phyloP scores from a whole-genome alignment of 2,113 vertebrate genomes.

The Theristicus caerulescens region DNA sequence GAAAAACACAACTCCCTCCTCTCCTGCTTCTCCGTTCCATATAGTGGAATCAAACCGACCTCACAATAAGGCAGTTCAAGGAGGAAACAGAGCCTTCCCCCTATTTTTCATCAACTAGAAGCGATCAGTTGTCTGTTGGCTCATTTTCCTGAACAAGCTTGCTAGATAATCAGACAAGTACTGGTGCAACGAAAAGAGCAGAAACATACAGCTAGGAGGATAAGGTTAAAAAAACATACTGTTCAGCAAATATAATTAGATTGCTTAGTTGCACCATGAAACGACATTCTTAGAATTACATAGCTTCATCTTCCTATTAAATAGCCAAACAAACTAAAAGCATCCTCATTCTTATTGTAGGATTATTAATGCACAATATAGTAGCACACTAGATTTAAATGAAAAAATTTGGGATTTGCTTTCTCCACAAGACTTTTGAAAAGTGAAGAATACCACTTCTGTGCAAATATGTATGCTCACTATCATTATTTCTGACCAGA shows the following conservation, averaged over 20 bases:
- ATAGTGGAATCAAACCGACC: background rate
- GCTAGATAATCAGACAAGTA: background rate
- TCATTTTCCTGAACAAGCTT: background rate
- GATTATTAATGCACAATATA: background rate
- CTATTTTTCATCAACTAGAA: background rate
- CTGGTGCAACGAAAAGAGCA: background rate
- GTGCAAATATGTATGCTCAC: background rate
- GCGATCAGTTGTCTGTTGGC: background rate
- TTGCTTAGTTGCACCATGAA: background rate
- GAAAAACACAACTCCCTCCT: background rate
- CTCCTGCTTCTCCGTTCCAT: rapidly evolving
- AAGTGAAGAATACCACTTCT: background rate
- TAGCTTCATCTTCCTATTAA: background rate
- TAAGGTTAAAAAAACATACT: background rate
- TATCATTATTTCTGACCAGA: background rate
- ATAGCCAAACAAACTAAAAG: background rate
- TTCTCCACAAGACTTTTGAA: background rate
- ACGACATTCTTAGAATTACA: background rate
- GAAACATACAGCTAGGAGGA: background rate
- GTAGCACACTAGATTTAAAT: background rate
- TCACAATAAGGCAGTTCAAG: background rate
- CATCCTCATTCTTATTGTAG: background rate
- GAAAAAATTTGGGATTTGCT: background rate
- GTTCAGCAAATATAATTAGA: background rate
- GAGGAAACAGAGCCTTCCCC: background rate